Base-by-base conservation (phyloP, 2,888 invertebrate species). In the Agrochola lychnidis region DNA sequence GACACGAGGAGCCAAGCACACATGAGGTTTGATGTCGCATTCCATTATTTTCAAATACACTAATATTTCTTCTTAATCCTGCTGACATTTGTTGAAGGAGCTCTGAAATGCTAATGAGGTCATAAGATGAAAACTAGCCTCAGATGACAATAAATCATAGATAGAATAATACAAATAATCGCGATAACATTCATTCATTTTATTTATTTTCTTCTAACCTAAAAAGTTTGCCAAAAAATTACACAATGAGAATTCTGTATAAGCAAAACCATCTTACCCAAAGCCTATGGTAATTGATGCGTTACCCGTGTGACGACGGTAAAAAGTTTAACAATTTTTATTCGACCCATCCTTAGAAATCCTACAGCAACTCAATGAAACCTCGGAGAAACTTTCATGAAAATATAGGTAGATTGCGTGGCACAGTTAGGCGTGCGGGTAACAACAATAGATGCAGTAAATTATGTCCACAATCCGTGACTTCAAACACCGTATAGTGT, bases 1-100 rank as follows among this genome's bases (percentile, higher is more conserved):
- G 96, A 4, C 96, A 96, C 96, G 98, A 92, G 97, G 96, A 96
- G 70, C 94, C 93, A 53, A 78, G 78, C 82, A 90, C 96, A 7
- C 96, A 96, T 83, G 96, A 96, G 96, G 96, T 96, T 93, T 90
- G 94, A 90, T 79, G 42, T 76, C 73, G 66, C 70, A 69, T 57
- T 78, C 68, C 73, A 56, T 63, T 70, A 68, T 63, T 68, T 57
- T 59, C 56, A 45, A 36, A 53, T 59, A 51, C 25, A 68, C 42
- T 42, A 14, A 78, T 51, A 61, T 40, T 59, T 59, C 51, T 72
- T 51, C 64, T 40, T 64, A 1, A n/a, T 56, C 22, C 25, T 25
- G 40, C 59, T 9, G 57, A 16, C 30, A n/a, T 10, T 40, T 48
- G 61, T 36, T 68, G 22, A 68, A 40, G 63, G 62, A 62, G 62